phyloP scores from a whole-genome alignment of 2,113 vertebrate genomes.

The Drymodes brunneopygia region DNA sequence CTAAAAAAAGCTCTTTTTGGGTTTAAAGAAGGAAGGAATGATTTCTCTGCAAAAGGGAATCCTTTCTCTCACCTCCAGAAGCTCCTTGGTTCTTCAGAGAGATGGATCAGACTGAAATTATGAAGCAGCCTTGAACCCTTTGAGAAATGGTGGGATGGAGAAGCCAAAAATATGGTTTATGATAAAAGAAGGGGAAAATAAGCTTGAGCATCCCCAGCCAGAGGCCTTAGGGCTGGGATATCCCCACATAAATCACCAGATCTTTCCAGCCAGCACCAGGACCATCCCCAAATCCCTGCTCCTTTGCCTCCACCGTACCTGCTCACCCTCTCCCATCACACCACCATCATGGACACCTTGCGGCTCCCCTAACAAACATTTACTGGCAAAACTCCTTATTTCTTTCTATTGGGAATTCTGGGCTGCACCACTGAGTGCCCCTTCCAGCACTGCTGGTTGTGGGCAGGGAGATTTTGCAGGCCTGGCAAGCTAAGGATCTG shows the following conservation, averaged over 20 bases:
- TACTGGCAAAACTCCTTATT: background rate
- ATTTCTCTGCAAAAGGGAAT: background rate
- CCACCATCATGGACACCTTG: accelerated
- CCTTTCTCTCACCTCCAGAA: background rate
- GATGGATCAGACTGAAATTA: background rate
- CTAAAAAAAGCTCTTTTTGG: background rate
- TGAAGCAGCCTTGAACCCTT: background rate
- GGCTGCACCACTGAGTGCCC: background rate
- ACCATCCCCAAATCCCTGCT: background rate
- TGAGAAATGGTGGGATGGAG: background rate
- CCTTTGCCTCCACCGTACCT: background rate
- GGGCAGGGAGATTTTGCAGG: background rate
- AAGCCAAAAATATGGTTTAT: background rate
- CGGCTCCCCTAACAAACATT: background rate
- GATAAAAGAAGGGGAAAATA: background rate
- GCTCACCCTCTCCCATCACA: background rate
- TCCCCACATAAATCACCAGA: background rate
- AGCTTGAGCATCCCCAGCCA: background rate
- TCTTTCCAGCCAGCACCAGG: background rate
- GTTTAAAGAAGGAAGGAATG: background rate
- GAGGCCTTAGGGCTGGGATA: background rate
- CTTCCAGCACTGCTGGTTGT: accelerated
- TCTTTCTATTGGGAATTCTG: background rate
- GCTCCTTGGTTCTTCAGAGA: background rate
- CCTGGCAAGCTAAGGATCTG: background rate